These are phyloP conservation scores for Rhincodon typus DNA, from an alignment of 2,797 vertebrate genomes.

Conservation along the genomic window DNA sequence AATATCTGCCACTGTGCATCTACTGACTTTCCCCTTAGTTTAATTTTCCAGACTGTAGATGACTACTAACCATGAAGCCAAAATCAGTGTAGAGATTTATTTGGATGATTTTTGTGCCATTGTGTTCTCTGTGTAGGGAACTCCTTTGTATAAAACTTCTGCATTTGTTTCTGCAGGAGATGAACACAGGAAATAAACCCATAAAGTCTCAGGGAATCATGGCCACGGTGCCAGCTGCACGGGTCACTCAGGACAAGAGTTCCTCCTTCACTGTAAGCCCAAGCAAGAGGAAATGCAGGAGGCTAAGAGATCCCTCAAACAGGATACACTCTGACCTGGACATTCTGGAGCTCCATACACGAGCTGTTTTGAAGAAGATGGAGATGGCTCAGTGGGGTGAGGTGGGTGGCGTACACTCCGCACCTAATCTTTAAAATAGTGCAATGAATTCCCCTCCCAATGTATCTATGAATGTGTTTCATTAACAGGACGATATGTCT, in stretches of 20 bases:
- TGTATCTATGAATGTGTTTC: not conserved
- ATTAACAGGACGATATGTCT: constrained; percentile 64
- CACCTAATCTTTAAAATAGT: not conserved
- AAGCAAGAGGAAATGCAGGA: constrained; percentile 68
- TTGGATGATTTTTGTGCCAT: not conserved
- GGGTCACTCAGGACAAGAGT: constrained; percentile 67
- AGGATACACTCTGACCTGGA: constrained; percentile 84
- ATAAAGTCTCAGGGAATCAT: constrained; percentile 89
- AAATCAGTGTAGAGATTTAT: not conserved
- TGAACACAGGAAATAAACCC: constrained; percentile 75
- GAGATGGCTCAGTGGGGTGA: constrained; percentile 87
- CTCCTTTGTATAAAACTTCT: not conserved
- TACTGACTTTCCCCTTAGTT: no score
- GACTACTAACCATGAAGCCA: not conserved
- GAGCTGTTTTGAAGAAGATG: constrained; percentile 83
- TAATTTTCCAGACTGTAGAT: no score
- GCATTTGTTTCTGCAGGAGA: constrained; percentile 54
- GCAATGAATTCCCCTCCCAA: not conserved
- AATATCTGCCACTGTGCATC: no score
- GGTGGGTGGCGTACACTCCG: constrained; percentile 56
- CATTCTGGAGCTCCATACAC: constrained; percentile 88
- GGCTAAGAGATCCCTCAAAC: constrained; percentile 71
- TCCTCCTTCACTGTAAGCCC: constrained; percentile 60
- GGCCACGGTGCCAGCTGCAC: constrained; percentile 68
- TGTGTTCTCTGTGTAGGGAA: no score